Percentiles rank a stretch among this genome's conserved stretches.
Evolutionary conservation across 1,140 invertebrate genomes (phyloP).

Genomic region (Drosophila novamexicana): DNA sequence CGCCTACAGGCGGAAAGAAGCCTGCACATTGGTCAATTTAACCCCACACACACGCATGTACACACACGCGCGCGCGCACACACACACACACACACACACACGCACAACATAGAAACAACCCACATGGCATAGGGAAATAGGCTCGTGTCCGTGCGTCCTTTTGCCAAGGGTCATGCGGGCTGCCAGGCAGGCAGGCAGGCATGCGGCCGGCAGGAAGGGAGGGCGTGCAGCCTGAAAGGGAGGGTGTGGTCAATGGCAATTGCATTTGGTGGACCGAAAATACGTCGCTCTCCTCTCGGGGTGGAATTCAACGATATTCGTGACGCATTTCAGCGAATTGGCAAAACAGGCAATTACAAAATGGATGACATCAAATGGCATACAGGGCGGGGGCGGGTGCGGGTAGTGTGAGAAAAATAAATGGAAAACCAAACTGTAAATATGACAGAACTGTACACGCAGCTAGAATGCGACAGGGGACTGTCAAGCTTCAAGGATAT

Average conservation of each 20-base stretch:
- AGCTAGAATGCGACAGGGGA: too few relatives aligned
- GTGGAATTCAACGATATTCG: conserved; percentile 44
- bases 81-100: conserved; percentile 6
- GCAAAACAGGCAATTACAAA: conserved; percentile 28
- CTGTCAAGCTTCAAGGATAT: too few relatives aligned
- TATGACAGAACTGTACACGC: neutral
- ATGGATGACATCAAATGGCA: conserved; percentile 20
- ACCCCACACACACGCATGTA: conserved; percentile 25
- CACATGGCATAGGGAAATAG: conserved; percentile 37
- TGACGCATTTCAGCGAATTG: conserved; percentile 35
- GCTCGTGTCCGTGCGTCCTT: conserved; percentile 35
- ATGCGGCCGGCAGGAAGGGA: conserved; percentile 7
- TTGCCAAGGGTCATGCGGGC: conserved; percentile 4
- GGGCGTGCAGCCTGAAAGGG: conserved; percentile 26
- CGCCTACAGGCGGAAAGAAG: conserved; percentile 52
- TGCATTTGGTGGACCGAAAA: conserved; percentile 22
- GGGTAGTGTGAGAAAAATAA: too few relatives aligned
- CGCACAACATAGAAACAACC: conserved; percentile 28
- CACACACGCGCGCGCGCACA: conserved; percentile 11
- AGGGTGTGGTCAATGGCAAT: conserved; percentile 54
- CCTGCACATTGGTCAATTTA: conserved; percentile 67
- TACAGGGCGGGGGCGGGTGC: neutral
- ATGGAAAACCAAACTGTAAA: neutral
- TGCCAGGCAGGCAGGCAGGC: neutral
- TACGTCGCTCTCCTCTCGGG: conserved; percentile 24